Conservation (phyloP, 1,140 invertebrate species). For the Drosophila bipectinata region DNA sequence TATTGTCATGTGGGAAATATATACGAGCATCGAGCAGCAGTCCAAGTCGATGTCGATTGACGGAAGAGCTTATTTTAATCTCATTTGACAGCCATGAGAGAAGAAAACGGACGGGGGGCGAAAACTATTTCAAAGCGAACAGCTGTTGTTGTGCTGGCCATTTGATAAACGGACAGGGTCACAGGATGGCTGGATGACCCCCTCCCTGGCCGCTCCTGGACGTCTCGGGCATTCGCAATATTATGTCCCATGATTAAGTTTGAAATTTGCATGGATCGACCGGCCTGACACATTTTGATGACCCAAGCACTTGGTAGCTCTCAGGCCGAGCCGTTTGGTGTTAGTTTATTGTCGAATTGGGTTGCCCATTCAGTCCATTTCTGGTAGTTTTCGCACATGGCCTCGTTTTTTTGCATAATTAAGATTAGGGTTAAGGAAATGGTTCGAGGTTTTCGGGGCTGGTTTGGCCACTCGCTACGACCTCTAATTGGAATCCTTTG, state of each 20-base stretch:
- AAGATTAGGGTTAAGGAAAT: slow-evolving; percentile 62
- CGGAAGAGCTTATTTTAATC: slow-evolving; percentile 82
- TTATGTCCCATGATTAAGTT: slow-evolving; percentile 80
- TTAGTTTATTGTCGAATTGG: slow-evolving; percentile 55
- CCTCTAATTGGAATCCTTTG: slow-evolving; percentile 66
- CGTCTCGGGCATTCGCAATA: slow-evolving; percentile 27
- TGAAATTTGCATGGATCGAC: slow-evolving; percentile 67
- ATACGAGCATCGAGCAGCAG: slow-evolving; percentile 18
- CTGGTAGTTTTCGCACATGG: slow-evolving; percentile 66
- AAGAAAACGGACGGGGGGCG: slow-evolving; percentile 13
- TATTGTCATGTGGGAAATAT: slow-evolving; percentile 64
- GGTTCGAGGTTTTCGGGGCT: slow-evolving; percentile 7
- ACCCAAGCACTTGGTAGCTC: slow-evolving; percentile 56
- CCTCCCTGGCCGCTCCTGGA: background rate
- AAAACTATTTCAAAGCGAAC: slow-evolving; percentile 65
- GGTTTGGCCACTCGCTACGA: slow-evolving; percentile 1
- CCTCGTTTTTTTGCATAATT: slow-evolving; percentile 64
- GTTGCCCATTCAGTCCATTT: slow-evolving; percentile 14
- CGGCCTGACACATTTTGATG: slow-evolving; percentile 66
- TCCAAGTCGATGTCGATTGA: slow-evolving; percentile 73
- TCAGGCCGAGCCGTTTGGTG: slow-evolving; percentile 46
- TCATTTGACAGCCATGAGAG: slow-evolving; percentile 69
- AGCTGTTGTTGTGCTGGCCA: slow-evolving; percentile 61
- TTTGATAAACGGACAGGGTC: slow-evolving; percentile 67
- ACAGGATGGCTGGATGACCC: background rate